Percentiles rank a stretch among this genome's conserved stretches.
Evolutionary conservation across 2,888 invertebrate genomes (phyloP).

Genomic region (Hirtodrosophila cameraria): DNA sequence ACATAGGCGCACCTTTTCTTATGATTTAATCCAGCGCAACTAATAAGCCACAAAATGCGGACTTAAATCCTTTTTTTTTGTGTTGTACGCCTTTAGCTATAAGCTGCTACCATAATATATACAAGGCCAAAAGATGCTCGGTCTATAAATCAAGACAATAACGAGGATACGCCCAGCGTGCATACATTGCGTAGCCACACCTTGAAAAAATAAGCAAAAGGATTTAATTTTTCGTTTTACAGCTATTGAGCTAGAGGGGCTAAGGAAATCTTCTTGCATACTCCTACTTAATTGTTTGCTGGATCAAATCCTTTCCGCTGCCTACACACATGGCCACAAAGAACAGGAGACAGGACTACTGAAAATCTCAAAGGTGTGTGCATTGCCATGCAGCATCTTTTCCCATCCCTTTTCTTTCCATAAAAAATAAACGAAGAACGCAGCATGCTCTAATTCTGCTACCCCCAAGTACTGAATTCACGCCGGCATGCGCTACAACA

Average conservation of each 20-base stretch:
- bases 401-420: constrained; percentile 38
- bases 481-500: constrained; percentile 40
- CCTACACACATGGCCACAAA: constrained; percentile 61
- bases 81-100: constrained; percentile 14
- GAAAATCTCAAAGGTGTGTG: constrained; percentile 50
- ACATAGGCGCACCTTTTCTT: constrained; percentile 51
- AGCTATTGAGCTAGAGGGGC: constrained; percentile 3
- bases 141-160: constrained; percentile 67
- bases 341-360: constrained; percentile 43
- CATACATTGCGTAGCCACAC: constrained; percentile 71
- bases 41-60: constrained; percentile 71
- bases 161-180: constrained; percentile 43
- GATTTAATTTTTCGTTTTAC: constrained; percentile 58
- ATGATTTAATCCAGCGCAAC: constrained; percentile 74
- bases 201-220: constrained; percentile 80
- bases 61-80: constrained; percentile 66
- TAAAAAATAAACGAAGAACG: constrained; percentile 22
- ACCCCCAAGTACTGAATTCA: constrained; percentile 21
- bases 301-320: constrained; percentile 62
- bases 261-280: constrained; percentile 43
- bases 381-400: constrained; percentile 47
- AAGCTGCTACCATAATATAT: constrained; percentile 44
- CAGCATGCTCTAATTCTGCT: constrained; percentile 45
- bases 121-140: constrained; percentile 35
- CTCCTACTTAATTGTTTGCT: constrained; percentile 54